Evolutionary conservation across 53 echinoderm and acorn worm genomes (phyloP).

Genomic region (Actinopyga echinites): DNA sequence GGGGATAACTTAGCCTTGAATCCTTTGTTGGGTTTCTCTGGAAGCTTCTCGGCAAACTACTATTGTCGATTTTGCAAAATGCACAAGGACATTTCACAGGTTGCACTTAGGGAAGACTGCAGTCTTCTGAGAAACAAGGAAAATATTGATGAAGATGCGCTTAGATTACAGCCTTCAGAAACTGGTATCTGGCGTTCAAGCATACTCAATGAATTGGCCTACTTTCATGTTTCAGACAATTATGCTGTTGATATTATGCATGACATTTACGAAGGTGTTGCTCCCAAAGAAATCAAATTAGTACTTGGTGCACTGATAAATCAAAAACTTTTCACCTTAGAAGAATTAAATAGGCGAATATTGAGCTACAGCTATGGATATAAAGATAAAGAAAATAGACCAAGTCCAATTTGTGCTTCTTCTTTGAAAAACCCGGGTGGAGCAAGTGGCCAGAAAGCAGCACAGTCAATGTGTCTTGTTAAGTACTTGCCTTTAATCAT

Average conservation of each 20-base stretch:
- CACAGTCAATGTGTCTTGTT: conserved; percentile 59
- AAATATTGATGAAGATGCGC: conserved; percentile 6
- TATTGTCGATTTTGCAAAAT: conserved; percentile 20
- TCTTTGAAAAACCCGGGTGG: conserved; percentile 56
- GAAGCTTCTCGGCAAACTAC: conserved; percentile 21
- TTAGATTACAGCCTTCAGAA: neutral
- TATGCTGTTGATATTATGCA: conserved; percentile 10
- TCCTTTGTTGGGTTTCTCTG: neutral
- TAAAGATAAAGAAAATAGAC: conserved; percentile 48
- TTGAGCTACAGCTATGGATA: conserved; percentile 58
- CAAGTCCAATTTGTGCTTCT: conserved; percentile 38
- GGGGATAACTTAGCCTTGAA: conserved; percentile 7
- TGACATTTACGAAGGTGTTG: conserved; percentile 9
- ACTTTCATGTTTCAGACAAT: conserved; percentile 13
- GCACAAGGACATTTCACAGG: neutral
- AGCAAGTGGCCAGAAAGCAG: conserved; percentile 65
- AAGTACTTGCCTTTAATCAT: conserved; percentile 55
- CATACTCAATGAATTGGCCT: neutral
- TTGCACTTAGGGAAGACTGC: neutral
- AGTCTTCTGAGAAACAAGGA: neutral
- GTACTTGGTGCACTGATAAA: conserved; percentile 1
- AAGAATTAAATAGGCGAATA: conserved; percentile 56
- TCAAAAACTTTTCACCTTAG: neutral
- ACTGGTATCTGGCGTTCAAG: conserved; percentile 19
- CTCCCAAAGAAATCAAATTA: conserved; percentile 21